These are phyloP conservation scores for Arenaria interpres DNA, from an alignment of 2,113 vertebrate genomes.

Conservation along the genomic window DNA sequence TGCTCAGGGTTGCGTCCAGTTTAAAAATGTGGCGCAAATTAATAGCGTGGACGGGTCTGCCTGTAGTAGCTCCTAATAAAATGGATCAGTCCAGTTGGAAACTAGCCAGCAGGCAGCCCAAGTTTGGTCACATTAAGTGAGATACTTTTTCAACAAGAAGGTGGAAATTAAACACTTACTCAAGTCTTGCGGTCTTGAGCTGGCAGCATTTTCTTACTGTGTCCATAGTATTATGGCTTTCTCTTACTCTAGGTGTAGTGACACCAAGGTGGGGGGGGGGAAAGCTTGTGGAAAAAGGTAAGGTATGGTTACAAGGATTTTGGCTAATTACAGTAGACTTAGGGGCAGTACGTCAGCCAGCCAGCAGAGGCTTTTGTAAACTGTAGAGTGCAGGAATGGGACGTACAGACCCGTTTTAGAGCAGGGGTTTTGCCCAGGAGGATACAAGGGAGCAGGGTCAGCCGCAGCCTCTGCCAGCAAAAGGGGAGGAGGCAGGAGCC, in stretches of 20 bases:
- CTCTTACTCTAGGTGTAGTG: not conserved
- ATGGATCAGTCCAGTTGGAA: not conserved
- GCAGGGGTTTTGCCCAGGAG: not conserved
- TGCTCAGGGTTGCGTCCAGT: not conserved
- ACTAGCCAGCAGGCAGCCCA: not conserved
- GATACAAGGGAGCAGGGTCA: not conserved
- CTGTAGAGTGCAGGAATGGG: not conserved
- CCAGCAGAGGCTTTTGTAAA: not conserved
- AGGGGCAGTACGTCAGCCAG: not conserved
- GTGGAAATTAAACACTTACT: slow-evolving; percentile 66
- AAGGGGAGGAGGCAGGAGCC: not conserved
- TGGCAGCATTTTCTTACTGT: not conserved
- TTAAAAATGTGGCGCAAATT: not conserved
- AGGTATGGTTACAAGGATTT: not conserved
- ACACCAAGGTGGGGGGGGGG: not conserved
- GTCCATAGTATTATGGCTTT: not conserved
- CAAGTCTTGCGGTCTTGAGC: slow-evolving; percentile 9
- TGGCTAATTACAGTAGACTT: not conserved
- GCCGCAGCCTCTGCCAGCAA: not conserved
- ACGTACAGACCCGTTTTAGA: not conserved
- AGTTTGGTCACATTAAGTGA: not conserved
- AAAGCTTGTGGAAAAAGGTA: not conserved
- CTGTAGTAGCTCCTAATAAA: not conserved
- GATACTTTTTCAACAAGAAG: slow-evolving; percentile 7
- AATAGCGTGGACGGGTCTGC: not conserved